A percentile compares a stretch with the other conserved stretches of the same genome.
Conservation (phyloP, 1,140 invertebrate genomes). For the Leptinotarsa lineolata region DNA sequence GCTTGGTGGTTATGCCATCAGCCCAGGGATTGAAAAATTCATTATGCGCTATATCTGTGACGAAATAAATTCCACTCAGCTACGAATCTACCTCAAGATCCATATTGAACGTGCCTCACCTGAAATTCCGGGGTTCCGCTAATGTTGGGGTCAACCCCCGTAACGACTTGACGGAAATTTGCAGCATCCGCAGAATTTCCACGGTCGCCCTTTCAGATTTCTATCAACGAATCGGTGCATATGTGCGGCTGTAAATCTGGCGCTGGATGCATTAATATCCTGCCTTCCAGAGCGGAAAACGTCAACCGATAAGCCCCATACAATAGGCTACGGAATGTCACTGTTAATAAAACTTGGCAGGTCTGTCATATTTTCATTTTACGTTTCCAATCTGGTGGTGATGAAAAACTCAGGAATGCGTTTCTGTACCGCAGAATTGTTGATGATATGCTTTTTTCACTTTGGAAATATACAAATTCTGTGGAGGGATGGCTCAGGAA, state of each 20-base stretch:
- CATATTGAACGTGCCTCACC: neutral
- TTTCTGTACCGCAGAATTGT: too few relatives aligned
- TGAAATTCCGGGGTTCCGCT: neutral
- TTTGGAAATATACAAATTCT: too few relatives aligned
- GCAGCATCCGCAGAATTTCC: constrained; percentile 24
- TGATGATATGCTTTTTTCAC: too few relatives aligned
- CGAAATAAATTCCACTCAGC: too few relatives aligned
- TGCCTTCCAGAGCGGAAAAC: neutral
- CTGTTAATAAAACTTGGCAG: neutral
- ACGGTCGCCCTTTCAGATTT: constrained; percentile 6
- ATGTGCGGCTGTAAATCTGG: constrained; percentile 19
- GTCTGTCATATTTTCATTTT: too few relatives aligned
- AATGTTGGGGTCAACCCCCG: neutral
- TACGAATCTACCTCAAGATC: neutral
- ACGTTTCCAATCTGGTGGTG: too few relatives aligned
- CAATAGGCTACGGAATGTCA: constrained; percentile 3
- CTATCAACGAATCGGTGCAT: constrained; percentile 18
- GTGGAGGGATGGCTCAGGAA: too few relatives aligned
- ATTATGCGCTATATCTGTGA: too few relatives aligned
- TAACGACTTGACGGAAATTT: constrained; percentile 16
- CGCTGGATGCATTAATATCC: constrained; percentile 19
- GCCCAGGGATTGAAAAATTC: too few relatives aligned
- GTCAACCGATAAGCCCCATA: constrained; percentile 7
- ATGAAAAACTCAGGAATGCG: too few relatives aligned
- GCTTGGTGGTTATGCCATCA: too few relatives aligned